Conservation (phyloP, 2,797 vertebrate genomes). For the Lerista edwardsae region DNA sequence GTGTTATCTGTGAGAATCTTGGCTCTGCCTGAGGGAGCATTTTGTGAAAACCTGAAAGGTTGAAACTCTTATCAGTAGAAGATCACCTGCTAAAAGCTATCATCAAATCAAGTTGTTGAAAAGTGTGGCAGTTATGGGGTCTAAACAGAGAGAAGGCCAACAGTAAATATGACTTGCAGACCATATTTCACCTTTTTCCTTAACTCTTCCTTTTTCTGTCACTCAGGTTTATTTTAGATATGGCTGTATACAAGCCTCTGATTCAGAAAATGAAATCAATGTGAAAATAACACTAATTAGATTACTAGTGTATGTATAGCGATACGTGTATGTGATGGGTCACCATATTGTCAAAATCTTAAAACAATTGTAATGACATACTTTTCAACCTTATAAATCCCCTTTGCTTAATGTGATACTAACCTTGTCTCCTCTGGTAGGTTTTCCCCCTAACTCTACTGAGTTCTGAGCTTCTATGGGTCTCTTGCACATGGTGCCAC, state of each 20-base stretch:
- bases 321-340: neutral
- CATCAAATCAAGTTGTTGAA: conserved; percentile 26
- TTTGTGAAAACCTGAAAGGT: conserved; percentile 35
- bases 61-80: conserved; percentile 27
- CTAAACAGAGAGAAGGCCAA: neutral
- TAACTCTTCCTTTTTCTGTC: neutral
- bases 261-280: neutral
- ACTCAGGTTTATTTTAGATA: neutral
- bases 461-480: neutral
- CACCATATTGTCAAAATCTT: neutral
- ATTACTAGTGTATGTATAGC: neutral
- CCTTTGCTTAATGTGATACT: neutral
- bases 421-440: neutral
- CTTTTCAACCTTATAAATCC: neutral
- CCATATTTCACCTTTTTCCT: neutral
- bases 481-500: neutral
- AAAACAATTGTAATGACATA: neutral
- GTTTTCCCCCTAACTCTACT: neutral
- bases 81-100: conserved; percentile 15
- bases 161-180: conserved; percentile 5
- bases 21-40: conserved; percentile 18
- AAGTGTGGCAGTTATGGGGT: conserved; percentile 20
- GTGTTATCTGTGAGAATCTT: conserved; percentile 33
- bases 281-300: neutral
- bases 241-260: neutral